Conservation (phyloP, 2,888 invertebrate genomes). For the Anagyrus pseudococci region DNA sequence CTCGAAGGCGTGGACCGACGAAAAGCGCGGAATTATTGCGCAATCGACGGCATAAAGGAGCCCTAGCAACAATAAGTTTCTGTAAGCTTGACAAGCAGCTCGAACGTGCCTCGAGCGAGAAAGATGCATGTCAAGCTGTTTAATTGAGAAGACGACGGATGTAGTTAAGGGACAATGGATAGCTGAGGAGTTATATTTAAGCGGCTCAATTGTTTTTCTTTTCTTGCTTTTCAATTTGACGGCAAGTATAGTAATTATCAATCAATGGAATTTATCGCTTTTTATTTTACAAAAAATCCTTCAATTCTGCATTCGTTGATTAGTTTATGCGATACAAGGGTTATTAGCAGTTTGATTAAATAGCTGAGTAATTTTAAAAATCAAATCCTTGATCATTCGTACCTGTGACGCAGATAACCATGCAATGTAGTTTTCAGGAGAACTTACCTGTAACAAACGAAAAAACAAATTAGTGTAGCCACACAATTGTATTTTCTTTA, state of each 20-base stretch:
- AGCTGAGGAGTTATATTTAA: slow-evolving; percentile 8
- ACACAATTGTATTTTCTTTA: neutral
- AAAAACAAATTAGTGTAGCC: neutral
- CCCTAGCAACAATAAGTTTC: slow-evolving; percentile 6
- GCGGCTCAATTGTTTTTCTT: slow-evolving; percentile 11
- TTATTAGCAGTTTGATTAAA: no score
- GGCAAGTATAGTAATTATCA: neutral
- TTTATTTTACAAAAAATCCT: no score
- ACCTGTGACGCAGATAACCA: no score
- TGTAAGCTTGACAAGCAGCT: neutral
- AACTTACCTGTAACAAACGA: slow-evolving; percentile 32
- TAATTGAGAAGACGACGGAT: slow-evolving; percentile 19
- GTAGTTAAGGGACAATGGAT: neutral
- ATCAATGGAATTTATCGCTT: neutral
- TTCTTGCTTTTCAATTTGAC: slow-evolving; percentile 3
- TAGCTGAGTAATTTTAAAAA: no score
- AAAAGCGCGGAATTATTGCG: slow-evolving; percentile 28
- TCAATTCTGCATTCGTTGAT: no score
- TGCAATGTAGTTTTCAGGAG: no score
- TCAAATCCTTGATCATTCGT: no score
- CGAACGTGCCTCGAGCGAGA: neutral
- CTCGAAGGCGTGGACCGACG: neutral
- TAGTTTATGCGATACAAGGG: no score
- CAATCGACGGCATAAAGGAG: slow-evolving; percentile 21
- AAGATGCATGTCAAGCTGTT: slow-evolving; percentile 20